These are phyloP conservation scores for Peribatodes rhomboidaria DNA, from an alignment of 2,888 invertebrate genomes.

Conservation along the genomic window DNA sequence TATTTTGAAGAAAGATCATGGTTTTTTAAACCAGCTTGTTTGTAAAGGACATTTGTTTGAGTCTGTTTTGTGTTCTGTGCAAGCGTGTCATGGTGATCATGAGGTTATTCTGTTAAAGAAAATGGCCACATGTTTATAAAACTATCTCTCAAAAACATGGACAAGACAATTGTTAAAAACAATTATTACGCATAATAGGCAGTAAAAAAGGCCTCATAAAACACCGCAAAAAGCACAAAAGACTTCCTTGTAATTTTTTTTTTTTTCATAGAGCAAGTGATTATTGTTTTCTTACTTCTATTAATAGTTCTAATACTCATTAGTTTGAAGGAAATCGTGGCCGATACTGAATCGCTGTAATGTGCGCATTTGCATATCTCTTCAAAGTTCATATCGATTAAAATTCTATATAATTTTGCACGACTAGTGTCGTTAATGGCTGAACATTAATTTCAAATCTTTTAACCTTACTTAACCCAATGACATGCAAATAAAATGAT, in stretches of 20 bases:
- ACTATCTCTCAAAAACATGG: conserved; percentile 31
- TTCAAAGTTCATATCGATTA: no score
- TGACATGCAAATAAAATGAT: no score
- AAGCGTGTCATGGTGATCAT: conserved; percentile 30
- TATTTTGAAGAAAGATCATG: conserved; percentile 32
- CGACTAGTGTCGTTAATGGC: no score
- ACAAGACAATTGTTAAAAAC: conserved; percentile 4
- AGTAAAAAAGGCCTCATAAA: not conserved
- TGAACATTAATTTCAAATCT: no score
- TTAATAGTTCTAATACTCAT: no score
- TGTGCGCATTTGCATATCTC: no score
- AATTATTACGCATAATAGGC: not conserved
- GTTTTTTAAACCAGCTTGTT: conserved; percentile 33
- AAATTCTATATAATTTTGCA: no score
- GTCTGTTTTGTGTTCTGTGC: conserved; percentile 11
- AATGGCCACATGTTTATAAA: conserved; percentile 41
- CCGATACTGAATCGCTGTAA: no score
- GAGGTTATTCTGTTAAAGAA: conserved; percentile 12
- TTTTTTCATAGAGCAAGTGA: no score
- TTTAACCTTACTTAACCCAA: no score
- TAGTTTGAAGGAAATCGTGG: no score
- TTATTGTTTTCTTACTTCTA: no score
- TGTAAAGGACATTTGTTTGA: conserved; percentile 27
- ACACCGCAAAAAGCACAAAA: not conserved
- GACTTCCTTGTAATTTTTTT: not conserved